A percentile compares a stretch with the other conserved stretches of the same genome.
These are phyloP conservation scores for Ctenomys sociabilis DNA, from an alignment of 2,113 vertebrate species.

Conservation along the genomic window DNA sequence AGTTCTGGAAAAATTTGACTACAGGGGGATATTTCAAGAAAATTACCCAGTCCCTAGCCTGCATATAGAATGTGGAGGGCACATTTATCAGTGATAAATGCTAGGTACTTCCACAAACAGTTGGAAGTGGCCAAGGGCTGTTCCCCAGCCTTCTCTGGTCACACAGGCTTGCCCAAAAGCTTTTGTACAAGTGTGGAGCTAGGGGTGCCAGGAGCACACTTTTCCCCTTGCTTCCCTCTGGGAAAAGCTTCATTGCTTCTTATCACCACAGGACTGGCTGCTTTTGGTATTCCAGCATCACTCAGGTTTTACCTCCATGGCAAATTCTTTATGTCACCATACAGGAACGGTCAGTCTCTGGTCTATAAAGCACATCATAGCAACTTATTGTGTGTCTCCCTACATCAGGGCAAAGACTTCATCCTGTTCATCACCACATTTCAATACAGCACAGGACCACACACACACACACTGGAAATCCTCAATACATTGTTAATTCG, in stretches of 20 bases:
- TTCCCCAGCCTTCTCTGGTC: constrained; percentile 13
- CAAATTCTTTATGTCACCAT: neutral
- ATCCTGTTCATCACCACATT: neutral
- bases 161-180: neutral
- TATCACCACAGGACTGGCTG: neutral
- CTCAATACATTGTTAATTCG: neutral
- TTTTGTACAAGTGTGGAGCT: neutral
- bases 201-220: neutral
- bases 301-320: neutral
- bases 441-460: neutral
- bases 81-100: constrained; percentile 53
- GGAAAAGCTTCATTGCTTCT: neutral
- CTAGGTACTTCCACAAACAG: neutral
- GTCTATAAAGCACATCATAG: neutral
- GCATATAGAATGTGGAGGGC: constrained; percentile 42
- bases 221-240: neutral
- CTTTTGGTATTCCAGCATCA: neutral
- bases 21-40: constrained; percentile 69
- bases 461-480: neutral
- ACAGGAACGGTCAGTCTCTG: neutral
- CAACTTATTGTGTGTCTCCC: neutral
- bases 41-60: constrained; percentile 58
- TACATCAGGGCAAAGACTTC: neutral
- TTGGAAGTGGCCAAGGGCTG: constrained; percentile 33
- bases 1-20: constrained; percentile 72